Percentiles rank a stretch among this genome's conserved stretches.
Evolutionary conservation across 2,797 vertebrate genomes (phyloP).

Genomic region (Sebastes jordani): DNA sequence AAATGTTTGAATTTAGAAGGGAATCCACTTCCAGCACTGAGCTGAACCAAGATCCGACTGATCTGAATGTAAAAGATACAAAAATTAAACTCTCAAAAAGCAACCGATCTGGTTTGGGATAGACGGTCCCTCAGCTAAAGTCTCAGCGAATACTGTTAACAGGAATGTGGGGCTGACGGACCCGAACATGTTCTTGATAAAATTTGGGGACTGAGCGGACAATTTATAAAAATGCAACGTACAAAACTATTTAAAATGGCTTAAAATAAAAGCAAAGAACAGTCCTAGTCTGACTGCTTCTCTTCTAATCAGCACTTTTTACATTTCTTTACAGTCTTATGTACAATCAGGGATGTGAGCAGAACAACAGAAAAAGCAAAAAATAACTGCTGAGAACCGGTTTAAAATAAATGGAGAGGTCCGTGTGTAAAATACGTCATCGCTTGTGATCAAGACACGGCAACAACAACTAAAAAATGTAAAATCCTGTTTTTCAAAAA

Average conservation of each 20-base stretch:
- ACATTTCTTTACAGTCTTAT: slow-evolving; percentile 72
- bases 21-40: neutral
- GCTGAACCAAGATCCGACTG: neutral
- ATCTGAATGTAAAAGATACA: neutral
- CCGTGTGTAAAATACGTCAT: neutral
- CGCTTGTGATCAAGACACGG: neutral
- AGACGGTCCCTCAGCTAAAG: neutral
- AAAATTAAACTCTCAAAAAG: slow-evolving; percentile 1
- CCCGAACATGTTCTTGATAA: neutral
- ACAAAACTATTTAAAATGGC: slow-evolving; percentile 67
- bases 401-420: neutral
- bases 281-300: slow-evolving; percentile 28
- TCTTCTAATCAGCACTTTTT: slow-evolving; percentile 35
- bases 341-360: slow-evolving; percentile 57
- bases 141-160: slow-evolving; percentile 2
- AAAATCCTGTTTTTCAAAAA: neutral
- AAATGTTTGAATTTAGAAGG: neutral
- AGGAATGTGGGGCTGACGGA: slow-evolving; percentile 26
- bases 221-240: slow-evolving; percentile 56
- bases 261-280: slow-evolving; percentile 50
- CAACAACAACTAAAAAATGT: neutral
- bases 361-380: neutral
- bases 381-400: neutral
- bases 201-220: neutral
- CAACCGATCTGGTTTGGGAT: neutral